Evolutionary conservation across 2,888 invertebrate genomes (phyloP).

Genomic region (Eumacrocentrus americanus): DNA sequence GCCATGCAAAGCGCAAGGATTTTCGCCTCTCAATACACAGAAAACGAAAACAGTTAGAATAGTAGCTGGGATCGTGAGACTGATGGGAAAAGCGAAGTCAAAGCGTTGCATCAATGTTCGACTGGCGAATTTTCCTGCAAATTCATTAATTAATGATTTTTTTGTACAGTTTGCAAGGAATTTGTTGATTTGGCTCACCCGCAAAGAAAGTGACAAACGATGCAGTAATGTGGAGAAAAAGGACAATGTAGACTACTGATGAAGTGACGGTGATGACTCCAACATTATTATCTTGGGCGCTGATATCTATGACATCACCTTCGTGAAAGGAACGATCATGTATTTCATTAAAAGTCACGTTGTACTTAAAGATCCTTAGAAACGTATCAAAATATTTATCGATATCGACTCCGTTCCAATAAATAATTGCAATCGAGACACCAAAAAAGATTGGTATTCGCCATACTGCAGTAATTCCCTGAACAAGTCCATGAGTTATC

Average conservation of each 20-base stretch:
- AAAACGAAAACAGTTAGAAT: conserved; percentile 73
- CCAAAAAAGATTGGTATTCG: conserved; percentile 77
- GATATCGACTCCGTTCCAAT: conserved; percentile 43
- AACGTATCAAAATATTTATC: conserved; percentile 46
- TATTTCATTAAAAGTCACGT: conserved; percentile 44
- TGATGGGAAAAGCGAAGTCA: conserved; percentile 84
- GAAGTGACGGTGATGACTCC: conserved; percentile 28
- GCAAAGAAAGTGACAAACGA: conserved; percentile 73
- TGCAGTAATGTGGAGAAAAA: conserved; percentile 70
- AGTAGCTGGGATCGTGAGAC: conserved; percentile 76
- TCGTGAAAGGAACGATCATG: not conserved
- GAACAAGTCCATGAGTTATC: conserved; percentile 71
- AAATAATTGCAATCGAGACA: conserved; percentile 68
- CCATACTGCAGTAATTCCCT: conserved; percentile 75
- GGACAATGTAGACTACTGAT: conserved; percentile 54
- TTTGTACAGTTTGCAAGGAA: no score
- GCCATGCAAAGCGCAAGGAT: conserved; percentile 72
- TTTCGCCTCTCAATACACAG: conserved; percentile 69
- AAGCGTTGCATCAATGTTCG: conserved; percentile 88
- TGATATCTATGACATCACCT: no score
- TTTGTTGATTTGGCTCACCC: no score
- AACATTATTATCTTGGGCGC: not conserved
- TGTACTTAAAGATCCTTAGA: conserved; percentile 37
- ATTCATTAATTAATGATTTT: no score
- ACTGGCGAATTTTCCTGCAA: conserved; percentile 89